These are phyloP conservation scores for Poecilia gillii DNA, from an alignment of 2,797 vertebrate genomes.

Conservation along the genomic window DNA sequence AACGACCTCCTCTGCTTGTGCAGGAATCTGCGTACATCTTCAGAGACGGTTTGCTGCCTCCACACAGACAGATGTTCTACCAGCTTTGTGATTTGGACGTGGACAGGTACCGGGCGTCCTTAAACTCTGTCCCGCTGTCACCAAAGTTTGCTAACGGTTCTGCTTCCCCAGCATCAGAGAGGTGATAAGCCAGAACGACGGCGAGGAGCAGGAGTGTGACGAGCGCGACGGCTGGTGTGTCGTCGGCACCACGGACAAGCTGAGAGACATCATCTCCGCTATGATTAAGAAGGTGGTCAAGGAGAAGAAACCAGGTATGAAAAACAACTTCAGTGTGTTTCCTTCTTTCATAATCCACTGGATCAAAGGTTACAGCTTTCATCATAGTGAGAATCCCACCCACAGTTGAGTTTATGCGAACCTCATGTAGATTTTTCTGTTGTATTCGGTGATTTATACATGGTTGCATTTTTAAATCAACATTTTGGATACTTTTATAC, in stretches of 20 bases:
- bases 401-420: background rate
- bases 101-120: constrained; percentile 80
- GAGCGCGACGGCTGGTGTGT: constrained; percentile 96
- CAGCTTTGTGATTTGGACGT: constrained; percentile 95
- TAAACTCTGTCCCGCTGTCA: background rate
- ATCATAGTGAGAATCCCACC: background rate
- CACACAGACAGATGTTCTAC: constrained; percentile 98
- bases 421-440: background rate
- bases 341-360: background rate
- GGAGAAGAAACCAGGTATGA: constrained; percentile 84
- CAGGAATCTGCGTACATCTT: constrained; percentile 94
- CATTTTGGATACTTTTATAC: background rate
- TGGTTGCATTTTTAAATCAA: too few species aligned
- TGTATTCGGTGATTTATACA: background rate
- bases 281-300: constrained; percentile 90
- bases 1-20: background rate
- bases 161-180: constrained; percentile 81
- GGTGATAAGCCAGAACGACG: constrained; percentile 84
- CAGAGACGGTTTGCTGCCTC: constrained; percentile 91
- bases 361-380: background rate
- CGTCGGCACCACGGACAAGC: constrained; percentile 88
- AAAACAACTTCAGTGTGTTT: background rate
- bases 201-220: constrained; percentile 82
- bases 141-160: background rate
- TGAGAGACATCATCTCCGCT: constrained; percentile 90